Evolutionary conservation across 2,888 invertebrate genomes (phyloP).

Genomic region (Leucophenga maculata): DNA sequence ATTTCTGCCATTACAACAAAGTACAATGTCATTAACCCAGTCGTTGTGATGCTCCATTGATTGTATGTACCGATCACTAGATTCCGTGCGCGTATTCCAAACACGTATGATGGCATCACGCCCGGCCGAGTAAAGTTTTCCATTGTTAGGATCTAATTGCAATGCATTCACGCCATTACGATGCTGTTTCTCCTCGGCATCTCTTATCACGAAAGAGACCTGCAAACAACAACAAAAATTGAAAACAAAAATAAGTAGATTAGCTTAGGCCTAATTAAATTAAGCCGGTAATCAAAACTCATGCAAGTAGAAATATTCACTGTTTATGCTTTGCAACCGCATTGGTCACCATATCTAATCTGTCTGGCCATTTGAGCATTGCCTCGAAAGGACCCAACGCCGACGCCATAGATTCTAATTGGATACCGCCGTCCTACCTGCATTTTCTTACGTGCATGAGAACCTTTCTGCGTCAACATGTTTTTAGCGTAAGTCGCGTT

Average conservation of each 20-base stretch:
- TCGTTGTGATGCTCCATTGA: constrained; percentile 99
- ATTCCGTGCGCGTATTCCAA: constrained; percentile 81
- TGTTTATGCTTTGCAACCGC: background rate
- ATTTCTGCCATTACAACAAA: constrained; percentile 97
- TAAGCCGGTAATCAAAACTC: constrained; percentile 19
- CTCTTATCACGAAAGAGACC: constrained; percentile 98
- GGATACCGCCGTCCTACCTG: constrained; percentile 72
- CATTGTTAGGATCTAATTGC: constrained; percentile 90
- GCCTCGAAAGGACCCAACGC: background rate
- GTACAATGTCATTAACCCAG: constrained; percentile 99
- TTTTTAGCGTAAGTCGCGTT: constrained; percentile 48
- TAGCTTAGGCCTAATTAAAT: constrained; percentile 30
- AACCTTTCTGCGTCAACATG: constrained; percentile 73
- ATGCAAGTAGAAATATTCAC: background rate
- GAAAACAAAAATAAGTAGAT: constrained; percentile 7
- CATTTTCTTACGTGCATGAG: constrained; percentile 73
- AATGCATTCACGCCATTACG: constrained; percentile 96
- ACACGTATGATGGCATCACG: constrained; percentile 97
- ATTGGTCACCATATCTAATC: background rate
- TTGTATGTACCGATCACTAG: constrained; percentile 86
- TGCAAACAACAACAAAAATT: constrained; percentile 66
- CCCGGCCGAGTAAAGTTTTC: constrained; percentile 91
- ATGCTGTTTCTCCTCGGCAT: constrained; percentile 94
- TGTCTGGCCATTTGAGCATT: background rate
- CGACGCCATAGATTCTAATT: constrained; percentile 7